These are phyloP conservation scores for Isurus oxyrinchus DNA, from an alignment of 2,113 vertebrate genomes.

Conservation along the genomic window DNA sequence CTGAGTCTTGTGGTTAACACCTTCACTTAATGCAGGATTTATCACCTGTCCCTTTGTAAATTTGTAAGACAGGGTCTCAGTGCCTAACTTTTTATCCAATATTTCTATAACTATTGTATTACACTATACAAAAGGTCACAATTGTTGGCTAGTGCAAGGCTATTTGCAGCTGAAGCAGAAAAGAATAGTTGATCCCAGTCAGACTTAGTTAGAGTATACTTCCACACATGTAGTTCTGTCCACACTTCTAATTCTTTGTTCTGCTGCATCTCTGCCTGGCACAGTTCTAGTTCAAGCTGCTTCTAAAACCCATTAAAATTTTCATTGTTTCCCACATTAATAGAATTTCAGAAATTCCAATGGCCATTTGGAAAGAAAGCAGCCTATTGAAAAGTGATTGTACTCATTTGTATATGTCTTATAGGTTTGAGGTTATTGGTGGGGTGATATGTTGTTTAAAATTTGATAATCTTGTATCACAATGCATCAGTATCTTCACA, in stretches of 20 bases:
- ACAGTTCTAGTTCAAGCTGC: background rate
- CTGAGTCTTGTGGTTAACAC: constrained; percentile 18
- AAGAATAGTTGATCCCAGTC: background rate
- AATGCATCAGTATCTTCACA: background rate
- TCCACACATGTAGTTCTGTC: background rate
- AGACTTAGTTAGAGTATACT: background rate
- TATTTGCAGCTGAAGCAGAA: background rate
- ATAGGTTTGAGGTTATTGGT: background rate
- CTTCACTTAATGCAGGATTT: background rate
- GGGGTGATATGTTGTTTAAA: background rate
- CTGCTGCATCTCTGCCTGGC: background rate
- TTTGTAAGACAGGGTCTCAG: background rate
- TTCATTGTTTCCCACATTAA: background rate
- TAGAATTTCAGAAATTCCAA: background rate
- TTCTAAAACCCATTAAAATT: background rate
- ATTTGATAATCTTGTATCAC: background rate
- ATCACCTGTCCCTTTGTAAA: constrained; percentile 9
- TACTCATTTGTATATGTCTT: background rate
- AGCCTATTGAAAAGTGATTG: background rate
- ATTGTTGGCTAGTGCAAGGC: background rate
- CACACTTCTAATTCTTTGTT: background rate
- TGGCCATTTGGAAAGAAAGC: background rate
- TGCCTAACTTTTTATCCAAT: background rate
- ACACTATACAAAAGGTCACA: background rate
- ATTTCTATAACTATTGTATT: background rate